Percentiles rank a stretch among this genome's conserved stretches.
Evolutionary conservation across 2,113 vertebrate genomes (phyloP).

Genomic region (Nestor notabilis): DNA sequence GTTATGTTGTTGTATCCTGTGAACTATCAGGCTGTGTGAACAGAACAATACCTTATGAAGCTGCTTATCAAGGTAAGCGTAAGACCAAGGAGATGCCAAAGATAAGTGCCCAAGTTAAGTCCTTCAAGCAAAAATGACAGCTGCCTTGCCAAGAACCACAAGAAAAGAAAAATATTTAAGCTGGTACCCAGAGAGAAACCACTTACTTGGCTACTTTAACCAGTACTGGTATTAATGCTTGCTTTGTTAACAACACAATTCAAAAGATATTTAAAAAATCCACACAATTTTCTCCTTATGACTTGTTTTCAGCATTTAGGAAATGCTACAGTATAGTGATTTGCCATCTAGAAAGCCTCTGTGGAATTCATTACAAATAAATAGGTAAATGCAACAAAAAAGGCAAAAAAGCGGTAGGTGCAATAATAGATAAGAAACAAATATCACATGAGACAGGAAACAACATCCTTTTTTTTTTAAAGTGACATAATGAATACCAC

Average conservation of each 20-base stretch:
- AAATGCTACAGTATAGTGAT: background rate
- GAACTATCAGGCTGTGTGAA: background rate
- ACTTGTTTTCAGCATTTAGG: background rate
- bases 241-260: background rate
- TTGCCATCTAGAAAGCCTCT: background rate
- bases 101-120: background rate
- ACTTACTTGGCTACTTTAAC: background rate
- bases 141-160: background rate
- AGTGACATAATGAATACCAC: background rate
- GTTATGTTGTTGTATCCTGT: background rate
- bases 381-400: background rate
- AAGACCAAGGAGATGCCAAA: background rate
- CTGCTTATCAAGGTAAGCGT: accelerated
- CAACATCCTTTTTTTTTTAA: background rate
- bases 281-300: background rate
- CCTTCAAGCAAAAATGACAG: background rate
- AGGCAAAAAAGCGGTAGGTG: background rate
- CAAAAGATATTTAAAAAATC: background rate
- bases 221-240: background rate
- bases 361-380: background rate
- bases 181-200: background rate
- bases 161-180: background rate
- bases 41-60: background rate
- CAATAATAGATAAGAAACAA: background rate
- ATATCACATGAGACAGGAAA: background rate